These are phyloP conservation scores for Sarcophaga subvicina DNA, from an alignment of 2,888 invertebrate species.

Conservation along the genomic window DNA sequence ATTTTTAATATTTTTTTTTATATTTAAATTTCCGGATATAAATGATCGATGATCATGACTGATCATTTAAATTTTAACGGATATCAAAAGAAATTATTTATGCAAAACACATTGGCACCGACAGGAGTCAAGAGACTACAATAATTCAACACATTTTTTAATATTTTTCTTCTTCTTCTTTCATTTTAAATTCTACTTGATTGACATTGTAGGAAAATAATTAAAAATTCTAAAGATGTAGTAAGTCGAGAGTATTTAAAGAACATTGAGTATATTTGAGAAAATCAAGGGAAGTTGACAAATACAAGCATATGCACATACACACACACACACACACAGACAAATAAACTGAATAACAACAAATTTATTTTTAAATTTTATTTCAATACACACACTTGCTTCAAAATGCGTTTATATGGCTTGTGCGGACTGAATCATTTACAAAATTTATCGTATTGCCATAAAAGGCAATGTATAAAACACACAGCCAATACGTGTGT, in stretches of 20 bases:
- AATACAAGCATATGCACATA: neutral
- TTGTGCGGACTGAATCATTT: neutral
- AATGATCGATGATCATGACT: constrained; percentile 11
- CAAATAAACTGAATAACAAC: neutral
- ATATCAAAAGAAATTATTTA: constrained; percentile 42
- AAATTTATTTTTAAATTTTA: neutral
- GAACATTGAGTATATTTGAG: constrained; percentile 2
- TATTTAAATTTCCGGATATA: constrained; percentile 34
- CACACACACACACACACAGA: no score
- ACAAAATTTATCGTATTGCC: constrained; percentile 36
- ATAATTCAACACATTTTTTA: constrained; percentile 4
- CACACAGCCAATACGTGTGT: constrained; percentile 1
- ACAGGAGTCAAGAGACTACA: neutral
- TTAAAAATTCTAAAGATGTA: constrained; percentile 58
- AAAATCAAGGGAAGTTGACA: neutral
- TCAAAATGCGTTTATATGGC: neutral
- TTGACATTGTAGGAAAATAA: neutral
- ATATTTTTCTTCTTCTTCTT: neutral
- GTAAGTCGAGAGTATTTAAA: constrained; percentile 14
- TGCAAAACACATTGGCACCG: constrained; percentile 38
- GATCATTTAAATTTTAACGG: constrained; percentile 49
- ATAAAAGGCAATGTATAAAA: constrained; percentile 52
- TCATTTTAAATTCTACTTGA: neutral
- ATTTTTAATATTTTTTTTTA: neutral
- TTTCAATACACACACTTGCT: no score